A percentile compares a stretch with the other conserved stretches of the same genome.
Evolutionary conservation across 2,888 invertebrate species (phyloP).

Genomic region (Caenorhabditis sinica): DNA sequence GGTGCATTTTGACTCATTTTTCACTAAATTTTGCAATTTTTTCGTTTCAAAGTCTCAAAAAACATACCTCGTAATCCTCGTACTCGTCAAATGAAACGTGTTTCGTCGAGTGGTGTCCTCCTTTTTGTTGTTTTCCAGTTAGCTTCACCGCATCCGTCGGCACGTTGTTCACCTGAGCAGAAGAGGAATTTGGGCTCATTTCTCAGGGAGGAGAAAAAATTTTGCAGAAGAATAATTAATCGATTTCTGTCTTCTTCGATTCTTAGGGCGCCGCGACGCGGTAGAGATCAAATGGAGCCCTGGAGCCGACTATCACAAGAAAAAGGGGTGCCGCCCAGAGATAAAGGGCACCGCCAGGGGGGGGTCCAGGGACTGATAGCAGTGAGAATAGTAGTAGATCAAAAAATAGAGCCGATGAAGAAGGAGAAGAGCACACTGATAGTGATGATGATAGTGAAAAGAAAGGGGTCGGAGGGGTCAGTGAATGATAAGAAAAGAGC

Average conservation of each 20-base stretch:
- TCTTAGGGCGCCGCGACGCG: no score
- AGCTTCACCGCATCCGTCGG: conserved; percentile 72
- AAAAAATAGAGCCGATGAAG: no score
- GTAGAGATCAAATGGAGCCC: no score
- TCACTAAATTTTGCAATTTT: background rate
- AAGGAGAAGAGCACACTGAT: no score
- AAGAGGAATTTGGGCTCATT: background rate
- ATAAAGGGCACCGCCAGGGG: no score
- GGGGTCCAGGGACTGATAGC: no score
- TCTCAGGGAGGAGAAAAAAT: background rate
- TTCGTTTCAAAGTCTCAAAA: background rate
- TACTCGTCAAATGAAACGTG: conserved; percentile 72
- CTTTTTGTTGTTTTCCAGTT: conserved; percentile 34
- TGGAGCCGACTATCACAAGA: no score
- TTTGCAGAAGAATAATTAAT: background rate
- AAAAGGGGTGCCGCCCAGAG: no score
- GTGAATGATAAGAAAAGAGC: no score
- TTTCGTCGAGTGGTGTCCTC: conserved; percentile 56
- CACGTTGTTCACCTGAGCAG: conserved; percentile 77
- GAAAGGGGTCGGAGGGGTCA: no score
- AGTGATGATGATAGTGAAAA: no score
- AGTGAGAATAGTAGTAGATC: no score
- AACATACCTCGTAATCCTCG: conserved; percentile 80
- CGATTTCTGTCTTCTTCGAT: background rate
- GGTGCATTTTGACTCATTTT: background rate